Conservation (phyloP, 1,140 invertebrate species). For the Lanistes nyassanus region DNA sequence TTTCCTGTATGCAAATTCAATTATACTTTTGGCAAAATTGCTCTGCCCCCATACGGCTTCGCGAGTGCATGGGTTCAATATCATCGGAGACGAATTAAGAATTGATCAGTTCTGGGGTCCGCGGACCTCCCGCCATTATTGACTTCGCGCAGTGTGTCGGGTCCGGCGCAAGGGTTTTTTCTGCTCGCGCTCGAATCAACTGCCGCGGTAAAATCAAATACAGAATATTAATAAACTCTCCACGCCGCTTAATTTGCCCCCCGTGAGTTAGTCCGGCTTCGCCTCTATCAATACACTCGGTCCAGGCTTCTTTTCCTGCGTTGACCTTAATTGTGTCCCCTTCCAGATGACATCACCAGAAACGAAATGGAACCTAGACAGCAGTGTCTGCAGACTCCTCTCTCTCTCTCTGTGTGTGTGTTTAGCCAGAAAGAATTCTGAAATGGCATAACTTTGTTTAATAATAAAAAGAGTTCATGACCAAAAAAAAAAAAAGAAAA, state of each 20-base stretch:
- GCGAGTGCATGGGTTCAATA: constrained; percentile 24
- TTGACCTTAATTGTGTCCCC: not conserved
- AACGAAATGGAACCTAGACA: not conserved
- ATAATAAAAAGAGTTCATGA: not conserved
- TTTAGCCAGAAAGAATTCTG: not conserved
- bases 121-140: constrained; percentile 8
- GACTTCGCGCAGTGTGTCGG: not conserved
- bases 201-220: constrained; percentile 22
- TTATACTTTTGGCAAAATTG: constrained; percentile 33
- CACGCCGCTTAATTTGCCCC: constrained; percentile 17
- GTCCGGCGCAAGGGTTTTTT: constrained; percentile 2
- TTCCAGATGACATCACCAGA: too few species aligned
- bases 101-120: constrained; percentile 27
- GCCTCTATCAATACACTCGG: constrained; percentile 22
- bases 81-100: constrained; percentile 25
- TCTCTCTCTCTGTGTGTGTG: not conserved
- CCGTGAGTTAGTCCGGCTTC: not conserved
- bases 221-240: constrained; percentile 32
- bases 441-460: not conserved
- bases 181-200: constrained; percentile 8
- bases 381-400: not conserved
- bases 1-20: constrained; percentile 34
- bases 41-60: constrained; percentile 17
- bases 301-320: not conserved
- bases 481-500: not conserved